A percentile compares a stretch with the other conserved stretches of the same genome.
Evolutionary conservation across 2,113 vertebrate species (phyloP).

Genomic region (Cettia cetti): DNA sequence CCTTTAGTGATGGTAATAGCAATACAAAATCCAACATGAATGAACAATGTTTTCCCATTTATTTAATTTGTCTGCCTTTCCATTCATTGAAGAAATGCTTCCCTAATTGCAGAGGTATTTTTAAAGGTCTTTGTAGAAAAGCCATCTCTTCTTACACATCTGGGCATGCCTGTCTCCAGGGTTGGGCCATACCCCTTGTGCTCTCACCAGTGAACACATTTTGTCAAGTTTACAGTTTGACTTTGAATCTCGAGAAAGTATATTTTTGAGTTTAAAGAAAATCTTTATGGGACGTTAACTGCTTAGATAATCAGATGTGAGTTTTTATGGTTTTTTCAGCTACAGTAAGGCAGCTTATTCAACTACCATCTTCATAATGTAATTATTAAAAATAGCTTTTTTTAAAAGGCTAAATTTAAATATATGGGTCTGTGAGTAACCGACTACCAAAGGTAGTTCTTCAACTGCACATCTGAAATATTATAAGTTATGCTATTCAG

Average conservation of each 20-base stretch:
- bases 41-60: background rate
- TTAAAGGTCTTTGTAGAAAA: background rate
- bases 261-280: background rate
- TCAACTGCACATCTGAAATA: background rate
- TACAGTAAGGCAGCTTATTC: background rate
- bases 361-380: background rate
- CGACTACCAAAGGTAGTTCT: background rate
- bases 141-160: background rate
- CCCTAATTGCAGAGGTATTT: background rate
- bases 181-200: accelerated
- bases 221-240: background rate
- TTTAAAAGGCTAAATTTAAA: background rate
- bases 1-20: background rate
- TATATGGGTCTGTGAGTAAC: background rate
- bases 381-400: background rate
- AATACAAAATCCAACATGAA: accelerated
- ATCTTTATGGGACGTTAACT: accelerated
- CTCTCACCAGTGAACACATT: background rate
- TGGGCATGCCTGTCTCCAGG: background rate
- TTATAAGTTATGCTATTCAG: background rate
- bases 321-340: background rate
- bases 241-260: background rate
- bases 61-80: background rate
- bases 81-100: background rate
- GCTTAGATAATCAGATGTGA: background rate